Evolutionary conservation across 2,113 vertebrate species (phyloP), one percentile per base, ranked within the genome.

Genomic region (Seriola aureovittata): DNA sequence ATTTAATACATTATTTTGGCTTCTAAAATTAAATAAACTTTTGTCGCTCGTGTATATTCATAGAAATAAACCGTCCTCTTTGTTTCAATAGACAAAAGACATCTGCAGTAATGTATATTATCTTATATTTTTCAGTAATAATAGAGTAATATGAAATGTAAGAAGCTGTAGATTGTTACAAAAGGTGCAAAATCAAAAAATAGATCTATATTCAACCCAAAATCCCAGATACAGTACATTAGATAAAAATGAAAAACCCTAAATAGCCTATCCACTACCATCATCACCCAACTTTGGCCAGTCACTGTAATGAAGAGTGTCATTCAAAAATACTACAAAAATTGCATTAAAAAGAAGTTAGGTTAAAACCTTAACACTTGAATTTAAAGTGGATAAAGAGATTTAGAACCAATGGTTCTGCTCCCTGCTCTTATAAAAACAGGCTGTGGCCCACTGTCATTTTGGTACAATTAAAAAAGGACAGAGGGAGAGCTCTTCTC

Each of bases 401-500:
- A 40, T 42, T 8, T 44, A 44, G 10, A 52, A 3, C 0, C 5
- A 79, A 38, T 21, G 36, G 11, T 32, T 48, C 8, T 63, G 8
- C 34, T 65, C 19, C 50, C 9, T 59, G 8, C 40, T 62, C 46
- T 40, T 8, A 19, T 54, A 29, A 68, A 70, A 60, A 12, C 34
- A 63, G 48, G 12, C 52, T 62, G 79, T 34, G 16, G 2, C 36
- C 58, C 72, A 40, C 54, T 32, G 67, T 32, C 11, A 52, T 52
- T 80, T 67, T 82, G 65, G 25, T 67, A 11, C 9, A 72, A 65
- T 76, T 71, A 32, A 36, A 79, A 75, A 38, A n/a, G 12, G 17
- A 10, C 62, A 82, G 75, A 68, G 67, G 42, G 46, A 75, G 57
- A 83, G 42, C 64, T 75, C 57, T 13, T 54, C 44, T 78, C 52